Percentiles rank a stretch among this genome's conserved stretches.
Conservation (phyloP, 2,113 vertebrate genomes). For the Xiphias gladius region DNA sequence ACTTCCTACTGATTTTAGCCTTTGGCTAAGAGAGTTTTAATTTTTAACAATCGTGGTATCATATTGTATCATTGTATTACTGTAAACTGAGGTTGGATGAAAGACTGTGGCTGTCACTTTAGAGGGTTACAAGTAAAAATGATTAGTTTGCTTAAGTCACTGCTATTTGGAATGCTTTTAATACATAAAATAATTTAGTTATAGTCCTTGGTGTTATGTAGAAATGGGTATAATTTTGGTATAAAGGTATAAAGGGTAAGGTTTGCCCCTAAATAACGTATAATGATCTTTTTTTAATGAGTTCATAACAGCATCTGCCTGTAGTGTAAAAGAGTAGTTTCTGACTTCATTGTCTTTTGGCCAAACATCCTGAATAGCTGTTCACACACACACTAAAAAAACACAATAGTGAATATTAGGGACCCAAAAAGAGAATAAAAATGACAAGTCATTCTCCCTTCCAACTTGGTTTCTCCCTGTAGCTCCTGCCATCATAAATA, state of each 20-base stretch:
- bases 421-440: slow-evolving; percentile 20
- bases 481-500: slow-evolving; percentile 62
- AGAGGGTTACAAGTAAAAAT: no score
- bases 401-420: neutral
- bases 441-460: slow-evolving; percentile 37
- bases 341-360: neutral
- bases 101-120: no score
- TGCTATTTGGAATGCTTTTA: neutral
- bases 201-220: neutral
- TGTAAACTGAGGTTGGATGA: neutral
- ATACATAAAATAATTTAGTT: neutral
- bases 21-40: neutral
- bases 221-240: neutral
- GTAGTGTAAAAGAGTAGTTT: neutral
- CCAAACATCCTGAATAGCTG: neutral
- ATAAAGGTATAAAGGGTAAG: neutral
- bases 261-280: neutral
- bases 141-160: neutral
- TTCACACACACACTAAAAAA: neutral
- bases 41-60: neutral
- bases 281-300: neutral
- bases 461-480: slow-evolving; percentile 27
- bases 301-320: neutral
- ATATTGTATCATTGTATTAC: neutral
- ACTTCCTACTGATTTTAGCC: neutral